Evolutionary conservation across 2,797 vertebrate genomes (phyloP).

Genomic region (Muraenolepis orangiensis): DNA sequence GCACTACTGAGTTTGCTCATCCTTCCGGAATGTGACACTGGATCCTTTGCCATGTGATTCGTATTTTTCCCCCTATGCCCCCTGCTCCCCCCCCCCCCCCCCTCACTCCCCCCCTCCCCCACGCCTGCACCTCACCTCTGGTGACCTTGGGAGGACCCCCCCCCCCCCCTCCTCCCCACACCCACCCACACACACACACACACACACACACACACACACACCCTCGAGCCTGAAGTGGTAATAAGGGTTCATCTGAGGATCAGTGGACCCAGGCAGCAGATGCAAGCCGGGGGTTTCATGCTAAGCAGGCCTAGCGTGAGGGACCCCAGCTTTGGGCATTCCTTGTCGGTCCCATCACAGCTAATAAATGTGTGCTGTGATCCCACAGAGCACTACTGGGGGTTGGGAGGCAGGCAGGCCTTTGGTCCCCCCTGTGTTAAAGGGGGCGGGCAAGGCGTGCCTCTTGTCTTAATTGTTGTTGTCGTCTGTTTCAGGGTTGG

Average conservation of each 20-base stretch:
- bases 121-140: constrained; percentile 1
- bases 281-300: constrained; percentile 44
- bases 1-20: constrained; percentile 23
- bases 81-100: too few relatives aligned
- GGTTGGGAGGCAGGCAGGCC: constrained; percentile 60
- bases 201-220: constrained; percentile 40
- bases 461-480: constrained; percentile 49
- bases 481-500: constrained; percentile 26
- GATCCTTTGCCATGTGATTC: constrained; percentile 14
- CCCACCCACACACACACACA: too few relatives aligned
- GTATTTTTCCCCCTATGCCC: too few relatives aligned
- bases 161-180: too few relatives aligned
- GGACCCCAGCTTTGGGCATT: constrained; percentile 57
- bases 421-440: constrained; percentile 49
- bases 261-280: constrained; percentile 34
- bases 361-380: constrained; percentile 71
- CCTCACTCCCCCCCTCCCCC: neutral
- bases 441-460: constrained; percentile 42
- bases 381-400: constrained; percentile 63
- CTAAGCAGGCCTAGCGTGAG: constrained; percentile 55
- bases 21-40: constrained; percentile 30
- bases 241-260: constrained; percentile 57
- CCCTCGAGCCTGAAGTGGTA: constrained; percentile 38
- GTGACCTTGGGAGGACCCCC: constrained; percentile 11
- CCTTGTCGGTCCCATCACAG: constrained; percentile 61